A percentile compares a stretch with the other conserved stretches of the same genome.
Evolutionary conservation across 2,888 invertebrate species (phyloP).

Genomic region (Lasioglossum malachurum): DNA sequence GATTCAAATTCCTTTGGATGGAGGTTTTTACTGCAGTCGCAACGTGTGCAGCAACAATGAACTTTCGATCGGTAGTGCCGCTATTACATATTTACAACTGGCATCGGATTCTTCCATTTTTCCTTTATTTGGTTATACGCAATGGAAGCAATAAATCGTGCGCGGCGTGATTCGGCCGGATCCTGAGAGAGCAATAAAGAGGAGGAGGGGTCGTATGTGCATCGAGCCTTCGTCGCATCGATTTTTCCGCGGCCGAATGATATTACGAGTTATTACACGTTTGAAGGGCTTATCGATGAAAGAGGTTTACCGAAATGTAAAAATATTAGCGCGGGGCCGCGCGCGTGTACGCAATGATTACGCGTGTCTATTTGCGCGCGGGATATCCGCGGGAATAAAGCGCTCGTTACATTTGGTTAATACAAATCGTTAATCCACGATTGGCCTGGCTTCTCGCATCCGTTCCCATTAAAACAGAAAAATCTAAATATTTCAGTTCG

Average conservation of each 20-base stretch:
- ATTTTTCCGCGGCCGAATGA: constrained; percentile 40
- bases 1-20: not conserved
- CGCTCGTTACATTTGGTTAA: constrained; percentile 66
- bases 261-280: constrained; percentile 61
- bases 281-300: constrained; percentile 55
- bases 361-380: constrained; percentile 60
- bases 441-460: constrained; percentile 44
- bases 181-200: constrained; percentile 51
- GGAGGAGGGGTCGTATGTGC: not conserved
- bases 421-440: constrained; percentile 65
- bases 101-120: not conserved
- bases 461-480: constrained; percentile 68
- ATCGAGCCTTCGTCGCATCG: constrained; percentile 26
- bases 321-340: constrained; percentile 51
- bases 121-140: constrained; percentile 24
- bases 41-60: not conserved
- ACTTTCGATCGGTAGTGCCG: constrained; percentile 21
- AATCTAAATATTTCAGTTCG: constrained; percentile 64
- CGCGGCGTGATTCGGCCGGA: constrained; percentile 27
- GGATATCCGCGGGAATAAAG: constrained; percentile 63
- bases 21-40: not conserved
- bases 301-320: constrained; percentile 65
- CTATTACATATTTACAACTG: constrained; percentile 35
- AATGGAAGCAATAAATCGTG: constrained; percentile 37
- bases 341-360: constrained; percentile 57